Evolutionary conservation across 2,888 invertebrate genomes (phyloP), one percentile per base, ranked within the genome.

Genomic region (Emesis castigata): DNA sequence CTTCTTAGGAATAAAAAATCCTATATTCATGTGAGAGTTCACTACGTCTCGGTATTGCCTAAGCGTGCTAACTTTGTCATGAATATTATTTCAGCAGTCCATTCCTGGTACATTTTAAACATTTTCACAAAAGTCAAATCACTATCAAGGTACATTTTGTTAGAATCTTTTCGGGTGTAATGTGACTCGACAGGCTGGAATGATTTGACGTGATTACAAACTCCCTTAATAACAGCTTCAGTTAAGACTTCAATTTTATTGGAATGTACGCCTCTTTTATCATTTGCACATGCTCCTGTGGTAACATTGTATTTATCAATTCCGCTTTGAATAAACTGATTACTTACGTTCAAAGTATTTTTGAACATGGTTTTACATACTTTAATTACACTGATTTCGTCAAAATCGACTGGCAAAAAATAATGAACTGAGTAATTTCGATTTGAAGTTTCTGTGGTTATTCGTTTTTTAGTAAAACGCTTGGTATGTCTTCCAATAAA

Each of bases 101-200:
- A 64, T 2, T 29, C 14, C 5, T 64, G 64, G 31, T 64, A 64
- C 31, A 64, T 29, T 29, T 64, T 64, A 31, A 64, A 64, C 64
- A 64, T 64, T 31, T 29, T 64, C 4, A 29, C 29, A 31, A 64
- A 64, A 31, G 6, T 64, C 31, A 64, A 64, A 18, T 29, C 64
- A 31, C 44, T 44, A 44, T 44, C 44, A 9, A 44, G 44, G 44
- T 44, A 44, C 9, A 44, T 44, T 14, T 44, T 44, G 9, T 9
- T 44, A 6, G 44, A 44, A 9, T 44, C 44, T 44, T 44, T 44
- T 9, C 44, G 0, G 44, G 3, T 44, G 1, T 7, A 9, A 9
- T 9, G 39, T 39, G 39, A 39, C 7, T 39, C 39, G 39, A 39
- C n/a, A n/a, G n/a, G n/a, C n/a, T n/a, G n/a, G 39, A 39, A 6